Conservation (phyloP, 2,888 invertebrate genomes). For the Boloria euphrosyne region DNA sequence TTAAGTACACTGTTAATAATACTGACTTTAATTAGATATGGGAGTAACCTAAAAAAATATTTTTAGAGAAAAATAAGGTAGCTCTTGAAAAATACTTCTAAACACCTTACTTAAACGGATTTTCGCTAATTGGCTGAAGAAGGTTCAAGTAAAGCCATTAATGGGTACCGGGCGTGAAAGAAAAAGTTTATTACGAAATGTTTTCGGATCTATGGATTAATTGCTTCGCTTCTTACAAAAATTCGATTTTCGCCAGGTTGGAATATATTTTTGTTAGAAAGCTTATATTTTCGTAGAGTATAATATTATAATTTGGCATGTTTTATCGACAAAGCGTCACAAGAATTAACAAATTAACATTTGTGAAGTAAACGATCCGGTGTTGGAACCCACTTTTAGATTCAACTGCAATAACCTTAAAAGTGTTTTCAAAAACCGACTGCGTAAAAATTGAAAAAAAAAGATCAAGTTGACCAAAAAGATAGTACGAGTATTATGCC, state of each 20-base stretch:
- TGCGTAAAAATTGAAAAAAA: too few species aligned
- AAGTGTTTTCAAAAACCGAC: too few species aligned
- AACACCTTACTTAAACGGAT: slow-evolving; percentile 11
- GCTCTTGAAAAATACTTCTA: slow-evolving; percentile 6
- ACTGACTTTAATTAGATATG: too few species aligned
- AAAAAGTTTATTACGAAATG: slow-evolving; percentile 21
- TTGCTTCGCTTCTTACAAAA: slow-evolving; percentile 1
- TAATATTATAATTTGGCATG: too few species aligned
- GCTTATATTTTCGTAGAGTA: neutral
- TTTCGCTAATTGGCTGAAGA: slow-evolving; percentile 21
- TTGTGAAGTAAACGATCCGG: too few species aligned
- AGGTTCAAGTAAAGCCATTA: slow-evolving; percentile 19
- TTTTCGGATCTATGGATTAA: slow-evolving; percentile 20
- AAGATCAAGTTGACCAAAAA: too few species aligned
- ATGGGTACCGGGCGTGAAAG: slow-evolving; percentile 11
- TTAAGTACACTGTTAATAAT: too few species aligned
- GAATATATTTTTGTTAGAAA: slow-evolving; percentile 1
- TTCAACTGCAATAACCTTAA: too few species aligned
- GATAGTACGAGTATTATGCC: too few species aligned
- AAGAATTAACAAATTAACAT: too few species aligned
- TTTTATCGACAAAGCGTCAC: too few species aligned
- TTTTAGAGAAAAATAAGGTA: neutral
- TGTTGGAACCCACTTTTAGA: too few species aligned
- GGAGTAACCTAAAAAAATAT: neutral
- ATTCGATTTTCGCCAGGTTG: neutral